phyloP scores from a whole-genome alignment of 2,113 vertebrate species.

The Euleptes europaea region DNA sequence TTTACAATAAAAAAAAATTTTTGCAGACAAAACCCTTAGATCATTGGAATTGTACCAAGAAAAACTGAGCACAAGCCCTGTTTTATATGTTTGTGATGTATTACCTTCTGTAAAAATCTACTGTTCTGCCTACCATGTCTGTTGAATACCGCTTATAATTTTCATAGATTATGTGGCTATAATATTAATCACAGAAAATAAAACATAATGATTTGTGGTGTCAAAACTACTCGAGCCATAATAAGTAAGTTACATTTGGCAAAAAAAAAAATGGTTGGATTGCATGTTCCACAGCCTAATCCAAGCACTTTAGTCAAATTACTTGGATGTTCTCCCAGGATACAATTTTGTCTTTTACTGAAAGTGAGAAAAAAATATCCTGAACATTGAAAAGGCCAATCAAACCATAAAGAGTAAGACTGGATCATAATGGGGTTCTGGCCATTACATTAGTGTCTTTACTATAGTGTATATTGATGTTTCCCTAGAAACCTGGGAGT shows the following conservation, averaged over 20 bases:
- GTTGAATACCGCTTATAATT: conserved; percentile 11
- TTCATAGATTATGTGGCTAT: conserved; percentile 8
- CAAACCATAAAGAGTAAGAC: background rate
- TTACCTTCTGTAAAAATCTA: background rate
- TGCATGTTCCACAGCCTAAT: background rate
- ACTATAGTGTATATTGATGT: background rate
- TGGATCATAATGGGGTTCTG: background rate
- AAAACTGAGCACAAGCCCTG: background rate
- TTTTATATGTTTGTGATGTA: background rate
- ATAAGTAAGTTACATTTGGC: conserved; percentile 15
- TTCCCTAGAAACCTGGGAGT: background rate
- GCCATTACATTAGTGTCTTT: background rate
- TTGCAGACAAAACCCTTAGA: background rate
- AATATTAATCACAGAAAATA: conserved; percentile 28
- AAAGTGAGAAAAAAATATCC: background rate
- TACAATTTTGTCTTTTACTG: conserved; percentile 21
- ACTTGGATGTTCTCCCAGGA: conserved; percentile 28
- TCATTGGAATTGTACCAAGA: background rate
- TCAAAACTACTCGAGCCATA: conserved; percentile 1
- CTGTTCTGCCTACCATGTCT: background rate
- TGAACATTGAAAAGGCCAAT: conserved; percentile 4
- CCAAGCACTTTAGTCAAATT: conserved; percentile 25
- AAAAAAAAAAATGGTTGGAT: background rate
- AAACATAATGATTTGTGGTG: conserved; percentile 17
- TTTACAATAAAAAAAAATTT: background rate